phyloP scores from a whole-genome alignment of 2,797 vertebrate species.

The Intellagama lesueurii region DNA sequence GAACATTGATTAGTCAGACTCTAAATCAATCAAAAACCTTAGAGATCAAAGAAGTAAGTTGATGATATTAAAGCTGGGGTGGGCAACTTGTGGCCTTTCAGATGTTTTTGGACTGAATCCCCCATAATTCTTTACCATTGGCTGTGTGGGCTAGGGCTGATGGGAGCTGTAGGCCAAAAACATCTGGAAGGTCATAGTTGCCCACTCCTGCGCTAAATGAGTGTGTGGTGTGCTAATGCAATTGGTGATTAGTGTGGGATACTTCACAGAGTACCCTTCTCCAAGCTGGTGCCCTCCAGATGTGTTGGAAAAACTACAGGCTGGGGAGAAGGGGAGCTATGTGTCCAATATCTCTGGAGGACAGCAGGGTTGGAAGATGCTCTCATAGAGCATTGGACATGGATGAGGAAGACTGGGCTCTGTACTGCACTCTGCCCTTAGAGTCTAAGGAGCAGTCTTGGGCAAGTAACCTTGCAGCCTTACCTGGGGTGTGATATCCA shows the following conservation, averaged over 20 bases:
- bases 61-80: slow-evolving; percentile 42
- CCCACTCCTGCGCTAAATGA: background rate
- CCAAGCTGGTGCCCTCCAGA: background rate
- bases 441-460: background rate
- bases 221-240: background rate
- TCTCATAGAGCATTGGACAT: background rate
- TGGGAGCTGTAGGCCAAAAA: background rate
- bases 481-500: too few species aligned
- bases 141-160: background rate
- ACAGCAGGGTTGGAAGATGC: too few species aligned
- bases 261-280: background rate
- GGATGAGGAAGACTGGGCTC: background rate
- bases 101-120: background rate
- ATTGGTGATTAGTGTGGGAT: background rate
- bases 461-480: too few species aligned
- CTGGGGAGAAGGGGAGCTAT: background rate
- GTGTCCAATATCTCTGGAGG: background rate
- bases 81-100: slow-evolving; percentile 7
- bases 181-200: background rate
- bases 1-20: slow-evolving; percentile 52
- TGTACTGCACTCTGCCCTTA: background rate
- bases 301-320: background rate
- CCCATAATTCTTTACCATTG: background rate
- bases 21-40: slow-evolving; percentile 46
- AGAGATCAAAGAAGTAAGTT: slow-evolving; percentile 53